A percentile compares a stretch with the other conserved stretches of the same genome.
These are phyloP conservation scores for Tragelaphus scriptus DNA, from an alignment of 2,113 vertebrate species.

Conservation along the genomic window DNA sequence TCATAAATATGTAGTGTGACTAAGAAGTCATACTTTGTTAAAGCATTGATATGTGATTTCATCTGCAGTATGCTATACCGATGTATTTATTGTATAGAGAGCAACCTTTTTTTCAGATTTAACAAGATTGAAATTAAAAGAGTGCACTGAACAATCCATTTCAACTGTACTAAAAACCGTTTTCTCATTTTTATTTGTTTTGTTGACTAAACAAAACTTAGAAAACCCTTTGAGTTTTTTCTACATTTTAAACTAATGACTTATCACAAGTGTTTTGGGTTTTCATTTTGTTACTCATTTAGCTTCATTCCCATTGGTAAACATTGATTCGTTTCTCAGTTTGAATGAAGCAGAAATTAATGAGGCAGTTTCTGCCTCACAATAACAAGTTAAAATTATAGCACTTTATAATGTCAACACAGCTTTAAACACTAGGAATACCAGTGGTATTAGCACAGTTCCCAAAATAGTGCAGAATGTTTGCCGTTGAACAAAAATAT, in stretches of 20 bases:
- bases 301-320: slow-evolving; percentile 55
- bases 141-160: slow-evolving; percentile 21
- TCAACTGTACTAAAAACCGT: slow-evolving; percentile 25
- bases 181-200: slow-evolving; percentile 51
- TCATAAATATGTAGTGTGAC: neutral
- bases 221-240: neutral
- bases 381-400: slow-evolving; percentile 71
- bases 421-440: slow-evolving; percentile 58
- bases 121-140: slow-evolving; percentile 40
- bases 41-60: neutral
- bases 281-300: slow-evolving; percentile 44
- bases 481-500: slow-evolving; percentile 45
- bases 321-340: slow-evolving; percentile 63
- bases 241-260: slow-evolving; percentile 36
- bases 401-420: slow-evolving; percentile 70
- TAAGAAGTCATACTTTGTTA: slow-evolving; percentile 49
- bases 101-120: slow-evolving; percentile 13
- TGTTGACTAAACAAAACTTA: slow-evolving; percentile 53
- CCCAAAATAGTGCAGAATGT: slow-evolving; percentile 40
- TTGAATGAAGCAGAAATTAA: slow-evolving; percentile 69
- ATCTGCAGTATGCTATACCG: neutral
- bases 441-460: slow-evolving; percentile 44
- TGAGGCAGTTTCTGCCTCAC: slow-evolving; percentile 46
- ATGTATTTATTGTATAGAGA: neutral
- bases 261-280: slow-evolving; percentile 32